Evolutionary conservation across 2,888 invertebrate genomes (phyloP).

Genomic region (Odontothrips loti): DNA sequence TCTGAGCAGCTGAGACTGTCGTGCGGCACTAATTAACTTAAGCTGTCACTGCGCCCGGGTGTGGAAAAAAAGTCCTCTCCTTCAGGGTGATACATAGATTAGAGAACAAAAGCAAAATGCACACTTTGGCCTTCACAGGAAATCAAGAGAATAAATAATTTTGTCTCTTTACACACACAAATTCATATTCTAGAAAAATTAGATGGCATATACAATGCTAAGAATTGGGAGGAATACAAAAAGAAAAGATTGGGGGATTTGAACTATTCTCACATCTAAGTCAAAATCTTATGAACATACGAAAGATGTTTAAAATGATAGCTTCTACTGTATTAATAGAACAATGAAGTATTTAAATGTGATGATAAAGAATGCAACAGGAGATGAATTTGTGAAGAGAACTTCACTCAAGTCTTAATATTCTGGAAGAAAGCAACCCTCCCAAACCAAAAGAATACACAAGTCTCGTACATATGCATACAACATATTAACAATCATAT

Average conservation of each 20-base stretch:
- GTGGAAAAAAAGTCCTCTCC: too few relatives aligned
- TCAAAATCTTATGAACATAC: background rate
- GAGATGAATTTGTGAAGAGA: background rate
- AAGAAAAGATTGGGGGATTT: background rate
- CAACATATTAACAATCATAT: background rate
- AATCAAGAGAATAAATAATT: slow-evolving; percentile 5
- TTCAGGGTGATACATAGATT: too few relatives aligned
- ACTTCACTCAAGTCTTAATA: background rate
- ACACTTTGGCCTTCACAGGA: background rate
- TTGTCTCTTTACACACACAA: background rate
- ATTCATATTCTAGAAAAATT: background rate
- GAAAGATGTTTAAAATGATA: background rate
- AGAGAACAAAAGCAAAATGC: too few relatives aligned
- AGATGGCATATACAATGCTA: background rate
- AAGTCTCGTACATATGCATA: background rate
- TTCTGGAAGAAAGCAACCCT: background rate
- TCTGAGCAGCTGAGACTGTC: background rate
- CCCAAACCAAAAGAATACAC: background rate
- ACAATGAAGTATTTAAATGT: background rate
- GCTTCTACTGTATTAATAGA: background rate
- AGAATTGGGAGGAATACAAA: background rate
- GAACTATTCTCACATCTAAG: background rate
- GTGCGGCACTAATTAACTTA: too few relatives aligned
- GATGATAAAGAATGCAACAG: slow-evolving; percentile 2
- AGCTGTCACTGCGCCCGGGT: too few relatives aligned